Base-by-base conservation (phyloP, 2,888 invertebrate genomes). In the Blera fallax region DNA sequence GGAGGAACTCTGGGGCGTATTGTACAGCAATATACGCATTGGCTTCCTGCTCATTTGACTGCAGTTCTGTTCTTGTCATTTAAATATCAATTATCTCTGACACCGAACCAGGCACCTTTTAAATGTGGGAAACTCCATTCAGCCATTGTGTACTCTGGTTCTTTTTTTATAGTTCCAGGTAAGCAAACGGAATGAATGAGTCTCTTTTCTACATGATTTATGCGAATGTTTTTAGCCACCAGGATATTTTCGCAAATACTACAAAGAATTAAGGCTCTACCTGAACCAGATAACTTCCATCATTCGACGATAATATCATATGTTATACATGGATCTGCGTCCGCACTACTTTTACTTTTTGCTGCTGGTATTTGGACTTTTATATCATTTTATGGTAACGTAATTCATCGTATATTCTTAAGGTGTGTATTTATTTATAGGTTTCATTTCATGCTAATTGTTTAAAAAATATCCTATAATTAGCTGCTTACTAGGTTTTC, bases 371-470 rank as follows among this genome's bases (percentile, higher is more conserved):
- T 94, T 29, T 92, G 95, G 87, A 91, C 93, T 11, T 92, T 94
- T 0, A 93, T 96, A 89, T 93, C 95, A 73, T 94, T 95, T 87
- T 94, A 95, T 52, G 96, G 96, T 62, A 95, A 96, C 74, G 93
- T 96, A 4, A 94, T 95, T 2, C 95, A 96, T 91, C 94, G 94
- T 89, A 89, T 95, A 62, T 92, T 95, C 8, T 93, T 95, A 81
- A 95, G 94, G 95, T 95, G 1, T 0, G 52, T 43, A 45, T 16
- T 2, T 24, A 24, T 24, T 3, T 24, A 24, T 24, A 24, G n/a
- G n/a, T n/a, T n/a, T n/a, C n/a, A n/a, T n/a, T n/a, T n/a, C n/a
- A n/a, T n/a, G n/a, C n/a, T n/a, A n/a, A n/a, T n/a, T n/a, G n/a
- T n/a, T n/a, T n/a, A n/a, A n/a, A n/a, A n/a, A n/a, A n/a, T n/a